phyloP scores from a whole-genome alignment of 2,797 vertebrate genomes.

The Tauraco hartlaubi region DNA sequence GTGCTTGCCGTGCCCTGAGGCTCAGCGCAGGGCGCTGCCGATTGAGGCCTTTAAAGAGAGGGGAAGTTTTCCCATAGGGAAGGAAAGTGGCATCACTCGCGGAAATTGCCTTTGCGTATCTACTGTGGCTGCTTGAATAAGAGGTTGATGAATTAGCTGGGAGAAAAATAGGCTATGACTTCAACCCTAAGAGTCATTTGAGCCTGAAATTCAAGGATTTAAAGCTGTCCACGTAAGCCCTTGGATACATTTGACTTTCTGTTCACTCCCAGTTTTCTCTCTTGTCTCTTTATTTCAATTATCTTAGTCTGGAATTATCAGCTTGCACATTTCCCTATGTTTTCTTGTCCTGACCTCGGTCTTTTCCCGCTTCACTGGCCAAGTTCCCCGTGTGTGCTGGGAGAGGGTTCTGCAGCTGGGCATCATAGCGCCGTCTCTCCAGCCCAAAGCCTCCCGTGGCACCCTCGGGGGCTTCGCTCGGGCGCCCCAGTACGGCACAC shows the following conservation, averaged over 20 bases:
- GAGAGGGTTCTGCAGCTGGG: neutral
- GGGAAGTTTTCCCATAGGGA: neutral
- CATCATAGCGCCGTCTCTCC: neutral
- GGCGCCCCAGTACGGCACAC: no score
- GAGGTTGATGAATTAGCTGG: neutral
- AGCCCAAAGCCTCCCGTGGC: neutral
- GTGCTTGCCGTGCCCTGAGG: neutral
- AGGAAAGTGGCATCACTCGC: neutral
- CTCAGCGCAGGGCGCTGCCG: neutral
- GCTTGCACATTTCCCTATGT: accelerated
- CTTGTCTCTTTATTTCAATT: neutral
- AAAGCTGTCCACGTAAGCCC: neutral
- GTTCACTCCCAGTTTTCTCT: accelerated
- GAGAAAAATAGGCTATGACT: neutral
- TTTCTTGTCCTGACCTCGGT: neutral
- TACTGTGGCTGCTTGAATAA: neutral
- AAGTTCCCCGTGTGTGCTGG: accelerated
- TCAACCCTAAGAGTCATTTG: neutral
- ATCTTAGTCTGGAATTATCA: neutral
- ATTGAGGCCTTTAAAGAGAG: neutral
- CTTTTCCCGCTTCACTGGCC: accelerated
- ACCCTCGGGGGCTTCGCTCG: neutral
- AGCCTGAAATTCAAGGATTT: neutral
- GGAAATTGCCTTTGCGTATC: accelerated
- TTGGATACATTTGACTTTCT: accelerated